Evolutionary conservation across 1,140 invertebrate species (phyloP).

Genomic region (Drosophila neocordata): DNA sequence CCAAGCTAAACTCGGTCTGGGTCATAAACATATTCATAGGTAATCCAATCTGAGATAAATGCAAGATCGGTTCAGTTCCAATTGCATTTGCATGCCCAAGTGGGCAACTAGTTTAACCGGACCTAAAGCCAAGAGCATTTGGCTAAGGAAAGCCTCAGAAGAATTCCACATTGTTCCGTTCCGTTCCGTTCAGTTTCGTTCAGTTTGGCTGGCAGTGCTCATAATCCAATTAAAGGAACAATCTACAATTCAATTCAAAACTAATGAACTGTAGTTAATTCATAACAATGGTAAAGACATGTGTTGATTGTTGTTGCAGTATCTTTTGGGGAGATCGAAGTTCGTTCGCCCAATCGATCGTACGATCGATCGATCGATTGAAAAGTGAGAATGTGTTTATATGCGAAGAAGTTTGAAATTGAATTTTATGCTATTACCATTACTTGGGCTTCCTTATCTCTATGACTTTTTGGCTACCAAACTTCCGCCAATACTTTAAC

Average conservation of each 20-base stretch:
- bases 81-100: conserved; percentile 47
- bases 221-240: conserved; percentile 81
- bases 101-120: conserved; percentile 70
- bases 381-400: neutral
- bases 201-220: conserved; percentile 23
- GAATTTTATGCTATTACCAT: conserved; percentile 36
- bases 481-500: conserved; percentile 66
- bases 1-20: conserved; percentile 34
- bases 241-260: conserved; percentile 80
- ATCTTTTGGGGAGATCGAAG: neutral
- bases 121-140: conserved; percentile 54
- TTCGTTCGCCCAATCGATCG: neutral
- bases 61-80: conserved; percentile 60
- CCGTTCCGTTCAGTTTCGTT: conserved; percentile 67
- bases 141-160: conserved; percentile 52
- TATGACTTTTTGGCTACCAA: conserved; percentile 19
- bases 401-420: conserved; percentile 7
- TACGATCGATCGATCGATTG: neutral
- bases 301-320: conserved; percentile 56
- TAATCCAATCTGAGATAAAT: conserved; percentile 59
- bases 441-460: conserved; percentile 55
- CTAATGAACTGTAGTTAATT: conserved; percentile 80
- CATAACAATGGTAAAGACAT: conserved; percentile 64
- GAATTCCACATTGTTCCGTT: conserved; percentile 57
- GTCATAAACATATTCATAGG: conserved; percentile 10